These are phyloP conservation scores for Sternotherus odoratus DNA, from an alignment of 2,797 vertebrate species.

Conservation along the genomic window DNA sequence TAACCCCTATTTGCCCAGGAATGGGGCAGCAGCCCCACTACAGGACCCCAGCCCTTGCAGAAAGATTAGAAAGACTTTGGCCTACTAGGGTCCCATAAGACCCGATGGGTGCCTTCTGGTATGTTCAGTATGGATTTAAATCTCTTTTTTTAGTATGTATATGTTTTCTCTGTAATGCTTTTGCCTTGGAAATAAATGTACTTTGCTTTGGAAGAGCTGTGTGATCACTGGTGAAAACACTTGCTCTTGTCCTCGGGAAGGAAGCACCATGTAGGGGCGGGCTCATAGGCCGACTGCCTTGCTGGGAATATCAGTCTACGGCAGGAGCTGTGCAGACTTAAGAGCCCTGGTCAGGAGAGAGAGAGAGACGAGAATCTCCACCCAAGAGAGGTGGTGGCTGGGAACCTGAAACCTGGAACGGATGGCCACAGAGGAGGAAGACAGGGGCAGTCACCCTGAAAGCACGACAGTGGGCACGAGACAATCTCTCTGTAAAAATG, in stretches of 20 bases:
- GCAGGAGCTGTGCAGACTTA: background rate
- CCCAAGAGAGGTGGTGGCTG: background rate
- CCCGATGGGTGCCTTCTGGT: background rate
- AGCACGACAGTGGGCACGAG: background rate
- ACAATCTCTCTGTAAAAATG: background rate
- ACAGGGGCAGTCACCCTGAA: background rate
- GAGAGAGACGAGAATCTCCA: fast-evolving
- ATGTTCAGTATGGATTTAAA: background rate
- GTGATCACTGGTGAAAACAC: background rate
- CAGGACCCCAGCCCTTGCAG: background rate
- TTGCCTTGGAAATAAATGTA: background rate
- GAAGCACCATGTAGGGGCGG: background rate
- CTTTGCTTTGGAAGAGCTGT: background rate
- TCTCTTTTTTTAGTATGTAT: background rate
- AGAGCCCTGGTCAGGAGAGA: background rate
- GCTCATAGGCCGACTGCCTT: background rate
- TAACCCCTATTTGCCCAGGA: too few species aligned
- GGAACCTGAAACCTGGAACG: background rate
- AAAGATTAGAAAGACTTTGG: background rate
- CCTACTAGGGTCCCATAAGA: background rate
- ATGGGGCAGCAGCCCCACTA: too few species aligned
- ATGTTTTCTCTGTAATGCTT: background rate
- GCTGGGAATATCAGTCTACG: background rate
- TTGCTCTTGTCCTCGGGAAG: background rate
- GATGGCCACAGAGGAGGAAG: too few species aligned